A percentile compares a stretch with the other conserved stretches of the same genome.
These are phyloP conservation scores for Clarias gariepinus DNA, from an alignment of 2,113 vertebrate genomes.

Conservation along the genomic window DNA sequence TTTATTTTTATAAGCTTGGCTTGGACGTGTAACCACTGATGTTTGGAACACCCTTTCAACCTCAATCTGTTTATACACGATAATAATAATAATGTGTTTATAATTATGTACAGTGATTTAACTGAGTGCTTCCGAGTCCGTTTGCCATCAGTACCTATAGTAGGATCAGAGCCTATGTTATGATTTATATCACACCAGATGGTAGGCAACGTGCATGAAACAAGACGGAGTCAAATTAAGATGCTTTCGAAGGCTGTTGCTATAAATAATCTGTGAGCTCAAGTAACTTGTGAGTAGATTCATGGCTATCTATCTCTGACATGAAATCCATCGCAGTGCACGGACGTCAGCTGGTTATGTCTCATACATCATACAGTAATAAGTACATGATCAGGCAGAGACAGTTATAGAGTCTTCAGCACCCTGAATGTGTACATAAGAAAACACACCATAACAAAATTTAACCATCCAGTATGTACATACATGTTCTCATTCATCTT, in stretches of 20 bases:
- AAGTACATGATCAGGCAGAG: neutral
- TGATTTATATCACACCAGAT: neutral
- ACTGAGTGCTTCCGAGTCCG: too few relatives aligned
- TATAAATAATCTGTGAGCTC: constrained; percentile 26
- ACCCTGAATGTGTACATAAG: too few relatives aligned
- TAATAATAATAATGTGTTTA: neutral
- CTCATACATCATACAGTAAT: neutral
- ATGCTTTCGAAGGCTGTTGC: neutral
- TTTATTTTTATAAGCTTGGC: neutral
- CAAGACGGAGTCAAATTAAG: neutral
- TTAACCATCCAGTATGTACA: too few relatives aligned
- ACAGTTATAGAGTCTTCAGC: neutral
- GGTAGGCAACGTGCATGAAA: neutral
- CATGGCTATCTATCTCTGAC: neutral
- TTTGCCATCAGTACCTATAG: neutral
- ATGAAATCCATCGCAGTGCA: neutral
- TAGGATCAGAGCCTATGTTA: neutral
- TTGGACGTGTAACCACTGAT: neutral
- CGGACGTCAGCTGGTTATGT: neutral
- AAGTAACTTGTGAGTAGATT: constrained; percentile 41
- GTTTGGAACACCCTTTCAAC: neutral
- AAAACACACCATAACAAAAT: too few relatives aligned
- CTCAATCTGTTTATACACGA: neutral
- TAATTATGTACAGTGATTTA: too few relatives aligned
- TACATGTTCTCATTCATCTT: too few relatives aligned